phyloP scores from a whole-genome alignment of 2,113 vertebrate species.

The Centropus unirufus region DNA sequence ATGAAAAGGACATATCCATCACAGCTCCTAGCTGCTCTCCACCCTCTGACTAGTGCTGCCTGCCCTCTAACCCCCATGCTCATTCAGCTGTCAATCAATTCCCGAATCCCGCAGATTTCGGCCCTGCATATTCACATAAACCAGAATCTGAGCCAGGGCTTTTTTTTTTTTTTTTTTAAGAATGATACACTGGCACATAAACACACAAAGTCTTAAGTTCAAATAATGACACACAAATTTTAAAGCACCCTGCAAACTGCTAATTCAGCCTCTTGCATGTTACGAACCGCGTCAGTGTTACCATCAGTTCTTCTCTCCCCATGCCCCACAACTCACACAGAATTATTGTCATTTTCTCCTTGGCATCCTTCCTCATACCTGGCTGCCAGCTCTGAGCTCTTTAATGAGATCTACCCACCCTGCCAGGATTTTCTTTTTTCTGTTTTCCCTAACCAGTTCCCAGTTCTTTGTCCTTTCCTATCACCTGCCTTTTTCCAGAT shows the following conservation, averaged over 20 bases:
- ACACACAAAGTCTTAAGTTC: not conserved
- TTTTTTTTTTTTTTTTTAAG: not conserved
- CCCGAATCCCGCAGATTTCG: not conserved
- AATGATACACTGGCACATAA: not conserved
- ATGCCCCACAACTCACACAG: not conserved
- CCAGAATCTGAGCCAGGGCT: not conserved
- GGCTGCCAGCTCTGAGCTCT: not conserved
- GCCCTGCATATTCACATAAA: not conserved
- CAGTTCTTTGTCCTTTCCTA: not conserved
- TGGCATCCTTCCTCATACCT: not conserved
- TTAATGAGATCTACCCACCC: not conserved
- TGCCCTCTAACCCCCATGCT: not conserved
- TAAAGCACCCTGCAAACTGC: not conserved
- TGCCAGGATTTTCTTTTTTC: accelerated
- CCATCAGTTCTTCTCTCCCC: accelerated
- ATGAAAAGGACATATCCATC: not conserved
- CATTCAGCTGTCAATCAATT: not conserved
- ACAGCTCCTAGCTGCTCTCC: not conserved
- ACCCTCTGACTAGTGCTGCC: not conserved
- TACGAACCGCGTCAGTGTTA: no score
- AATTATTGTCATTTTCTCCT: not conserved
- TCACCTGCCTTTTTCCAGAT: not conserved
- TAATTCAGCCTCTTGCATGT: not conserved
- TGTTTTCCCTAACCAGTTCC: not conserved
- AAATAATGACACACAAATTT: not conserved